Evolutionary conservation across 2,888 invertebrate species (phyloP), one percentile per base, ranked within the genome.

Genomic region (Caenorhabditis zanzibari): DNA sequence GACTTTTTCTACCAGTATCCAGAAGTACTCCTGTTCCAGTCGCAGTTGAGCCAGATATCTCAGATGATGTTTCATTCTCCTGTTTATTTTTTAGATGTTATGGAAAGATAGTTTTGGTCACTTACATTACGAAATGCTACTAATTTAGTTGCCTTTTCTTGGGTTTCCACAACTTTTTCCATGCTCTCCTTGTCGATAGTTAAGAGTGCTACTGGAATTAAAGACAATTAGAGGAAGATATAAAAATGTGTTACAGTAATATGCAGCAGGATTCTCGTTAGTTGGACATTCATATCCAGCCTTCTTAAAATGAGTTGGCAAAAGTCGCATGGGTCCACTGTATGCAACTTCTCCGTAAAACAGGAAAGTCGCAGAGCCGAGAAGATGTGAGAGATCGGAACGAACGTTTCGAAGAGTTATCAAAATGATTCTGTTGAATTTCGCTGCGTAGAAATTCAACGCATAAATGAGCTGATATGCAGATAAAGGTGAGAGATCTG

Each of bases 221-320:
- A 38, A 22, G 5, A 47, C n/a, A 49, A 28, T 22, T 12, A 2
- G 38, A 38, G 12, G 38, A 38, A 10, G 10, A 38, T 12, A 32
- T 6, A 32, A 7, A 32, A 32, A 4, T 32, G 4, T 38, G 96
- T 95, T 93, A 96, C 96, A 94, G 92, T 97, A 98, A 93, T 97
- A 98, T 96, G 97, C 97, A n/a, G 98, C 94, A 0, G 98, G 98
- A 93, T 98, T 98, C 92, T 98, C 98, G 64, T 97, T 94, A 92
- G 97, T 96, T 0, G 98, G 98, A 93, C 98, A 98, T 0, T 97
- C 97, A 92, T 97, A 97, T 2, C 98, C 98, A 88, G 98, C 96
- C 85, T 95, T 95, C 75, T 96, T 95, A 93, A 98, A 98, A 93
- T 98, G 98, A 92, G 96, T 96, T 82, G 98, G 94, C 95, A 98